Evolutionary conservation across 1,140 invertebrate species (phyloP).

Genomic region (Apolygus lucorum): DNA sequence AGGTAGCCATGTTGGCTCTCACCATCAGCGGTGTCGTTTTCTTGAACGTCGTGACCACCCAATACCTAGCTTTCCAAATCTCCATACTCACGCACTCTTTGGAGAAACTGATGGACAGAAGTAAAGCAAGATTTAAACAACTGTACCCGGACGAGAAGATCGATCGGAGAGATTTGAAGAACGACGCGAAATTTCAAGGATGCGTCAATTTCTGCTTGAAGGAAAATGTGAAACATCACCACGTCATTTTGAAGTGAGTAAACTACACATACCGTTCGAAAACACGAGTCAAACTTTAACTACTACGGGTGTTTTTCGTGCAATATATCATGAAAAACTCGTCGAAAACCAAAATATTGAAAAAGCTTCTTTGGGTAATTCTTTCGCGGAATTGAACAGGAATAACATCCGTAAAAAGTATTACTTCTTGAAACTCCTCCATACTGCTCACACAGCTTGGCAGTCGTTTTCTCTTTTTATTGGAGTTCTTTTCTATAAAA

Average conservation of each 20-base stretch:
- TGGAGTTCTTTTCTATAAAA: too few relatives aligned
- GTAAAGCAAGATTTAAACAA: not conserved
- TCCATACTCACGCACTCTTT: not conserved
- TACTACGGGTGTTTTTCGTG: too few relatives aligned
- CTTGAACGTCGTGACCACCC: not conserved
- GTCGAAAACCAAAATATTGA: too few relatives aligned
- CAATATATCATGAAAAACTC: too few relatives aligned
- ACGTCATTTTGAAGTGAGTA: not conserved
- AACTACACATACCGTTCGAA: too few relatives aligned
- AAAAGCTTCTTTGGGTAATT: too few relatives aligned
- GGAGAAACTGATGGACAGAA: not conserved
- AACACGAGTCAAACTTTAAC: too few relatives aligned
- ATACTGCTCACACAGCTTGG: too few relatives aligned
- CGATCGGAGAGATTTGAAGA: not conserved
- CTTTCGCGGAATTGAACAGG: too few relatives aligned
- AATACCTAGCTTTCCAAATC: not conserved
- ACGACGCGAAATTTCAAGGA: not conserved
- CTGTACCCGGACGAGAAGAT: not conserved
- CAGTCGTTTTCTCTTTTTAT: too few relatives aligned
- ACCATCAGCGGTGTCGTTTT: not conserved
- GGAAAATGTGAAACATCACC: not conserved
- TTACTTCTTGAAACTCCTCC: too few relatives aligned
- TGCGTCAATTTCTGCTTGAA: constrained; percentile 1
- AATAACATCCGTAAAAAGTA: too few relatives aligned
- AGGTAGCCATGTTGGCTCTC: not conserved